Evolutionary conservation across 2,888 invertebrate genomes (phyloP), one percentile per base, ranked within the genome.

Genomic region (Congeria kusceri): DNA sequence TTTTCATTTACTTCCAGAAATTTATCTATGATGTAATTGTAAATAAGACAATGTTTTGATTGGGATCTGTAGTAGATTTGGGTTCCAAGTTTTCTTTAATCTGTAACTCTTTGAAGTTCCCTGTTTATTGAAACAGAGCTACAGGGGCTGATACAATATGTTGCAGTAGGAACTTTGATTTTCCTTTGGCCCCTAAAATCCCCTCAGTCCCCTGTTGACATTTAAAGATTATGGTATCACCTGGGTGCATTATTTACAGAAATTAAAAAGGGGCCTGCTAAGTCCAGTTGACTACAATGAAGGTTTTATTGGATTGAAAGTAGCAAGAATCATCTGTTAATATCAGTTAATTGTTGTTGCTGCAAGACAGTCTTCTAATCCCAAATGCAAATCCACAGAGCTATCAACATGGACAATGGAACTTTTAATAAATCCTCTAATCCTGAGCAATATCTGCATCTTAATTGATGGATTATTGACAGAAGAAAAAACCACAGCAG

Each of bases 191-290:
- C 70, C 70, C 56, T 63, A 62, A 29, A 28, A 29, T 27, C 61
- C 53, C 27, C n/a, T 32, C 25, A 61, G 56, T 15, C 70, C 62
- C 53, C 62, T 56, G 44, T 32, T 57, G 70, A 63, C 62, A 44
- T 62, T 57, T n/a, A 4, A n/a, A 49, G 65, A 65, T 49, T 53
- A 32, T 13, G 20, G 28, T n/a, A 28, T 27, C 32, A 62, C 25
- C 59, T 62, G 59, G 47, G 29, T 28, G 49, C 11, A 53, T 28
- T 65, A 28, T 49, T 65, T 65, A 65, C 53, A 5, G 39, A 53
- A 53, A 25, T 53, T 53, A 53, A 53, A n/a, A 53, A 53, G 53
- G 53, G 53, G 25, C 53, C 53, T 53, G 20, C 23, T 53, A 25
- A 53, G 53, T 23, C 23, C 13, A 25, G 7, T 53, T 23, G 11